These are phyloP conservation scores for Pteruthius melanotis DNA, from an alignment of 2,113 vertebrate species.

Conservation along the genomic window DNA sequence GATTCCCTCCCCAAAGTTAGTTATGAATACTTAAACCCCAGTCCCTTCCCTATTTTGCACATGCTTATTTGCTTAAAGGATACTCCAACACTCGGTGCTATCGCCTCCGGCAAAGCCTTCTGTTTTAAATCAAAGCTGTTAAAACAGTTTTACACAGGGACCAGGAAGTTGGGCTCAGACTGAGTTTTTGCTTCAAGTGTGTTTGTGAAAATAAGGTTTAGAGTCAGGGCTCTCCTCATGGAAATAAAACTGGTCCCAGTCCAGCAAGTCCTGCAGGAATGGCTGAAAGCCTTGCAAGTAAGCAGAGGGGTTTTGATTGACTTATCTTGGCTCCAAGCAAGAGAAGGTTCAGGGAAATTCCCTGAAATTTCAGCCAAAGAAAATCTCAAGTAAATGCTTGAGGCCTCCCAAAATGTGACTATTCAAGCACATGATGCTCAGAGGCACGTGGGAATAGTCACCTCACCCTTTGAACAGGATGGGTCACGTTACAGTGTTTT, in stretches of 20 bases:
- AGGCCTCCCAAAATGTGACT: neutral
- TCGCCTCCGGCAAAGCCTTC: neutral
- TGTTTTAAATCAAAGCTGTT: constrained; percentile 48
- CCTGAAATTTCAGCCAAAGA: neutral
- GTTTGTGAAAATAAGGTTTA: neutral
- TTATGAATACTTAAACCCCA: neutral
- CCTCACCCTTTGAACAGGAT: neutral
- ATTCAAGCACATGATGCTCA: neutral
- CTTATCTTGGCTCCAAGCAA: neutral
- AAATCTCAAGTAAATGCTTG: neutral
- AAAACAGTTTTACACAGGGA: neutral
- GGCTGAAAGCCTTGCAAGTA: neutral
- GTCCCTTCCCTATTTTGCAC: neutral
- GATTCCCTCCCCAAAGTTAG: neutral
- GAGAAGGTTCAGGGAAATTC: neutral
- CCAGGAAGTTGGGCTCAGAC: neutral
- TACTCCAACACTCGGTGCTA: neutral
- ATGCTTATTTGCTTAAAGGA: constrained; percentile 11
- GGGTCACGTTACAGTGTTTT: neutral
- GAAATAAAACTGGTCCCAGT: neutral
- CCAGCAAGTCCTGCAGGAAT: neutral
- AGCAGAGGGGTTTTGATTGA: neutral
- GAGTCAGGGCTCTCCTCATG: neutral
- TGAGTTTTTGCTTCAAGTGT: neutral
- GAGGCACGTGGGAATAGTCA: neutral